Conservation (phyloP, 2,113 vertebrate genomes). For the Calyptomena viridis region DNA sequence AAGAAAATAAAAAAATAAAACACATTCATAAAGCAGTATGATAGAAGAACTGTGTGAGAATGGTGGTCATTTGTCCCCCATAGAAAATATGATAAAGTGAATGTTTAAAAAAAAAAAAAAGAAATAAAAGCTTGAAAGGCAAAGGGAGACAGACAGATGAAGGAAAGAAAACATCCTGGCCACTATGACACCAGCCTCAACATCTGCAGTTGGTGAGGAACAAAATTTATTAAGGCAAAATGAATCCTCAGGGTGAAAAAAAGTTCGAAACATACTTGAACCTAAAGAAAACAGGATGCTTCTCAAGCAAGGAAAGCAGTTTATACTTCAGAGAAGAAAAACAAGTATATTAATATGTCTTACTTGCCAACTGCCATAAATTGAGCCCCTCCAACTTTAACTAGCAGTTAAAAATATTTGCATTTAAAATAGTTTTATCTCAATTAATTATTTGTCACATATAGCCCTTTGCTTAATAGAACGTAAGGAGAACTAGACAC, state of each 20-base stretch:
- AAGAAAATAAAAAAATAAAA: neutral
- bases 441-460: neutral
- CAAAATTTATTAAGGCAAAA: slow-evolving; percentile 17
- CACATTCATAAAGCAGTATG: neutral
- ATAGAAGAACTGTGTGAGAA: neutral
- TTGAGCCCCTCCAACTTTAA: neutral
- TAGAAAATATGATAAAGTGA: neutral
- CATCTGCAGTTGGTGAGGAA: slow-evolving; percentile 11
- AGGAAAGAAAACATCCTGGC: slow-evolving; percentile 40
- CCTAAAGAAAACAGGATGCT: slow-evolving; percentile 47
- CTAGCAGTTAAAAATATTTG: neutral
- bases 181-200: slow-evolving; percentile 10
- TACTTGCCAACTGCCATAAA: neutral
- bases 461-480: neutral
- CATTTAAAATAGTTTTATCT: neutral
- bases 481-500: neutral
- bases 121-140: neutral
- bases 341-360: neutral
- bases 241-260: slow-evolving; percentile 33
- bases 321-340: slow-evolving; percentile 18
- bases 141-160: neutral
- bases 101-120: fast-evolving
- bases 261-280: slow-evolving; percentile 25
- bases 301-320: slow-evolving; percentile 24
- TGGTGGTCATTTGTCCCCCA: neutral